A percentile compares a stretch with the other conserved stretches of the same genome.
These are phyloP conservation scores for Lacerta bilineata DNA, from an alignment of 2,797 vertebrate genomes.

Conservation along the genomic window DNA sequence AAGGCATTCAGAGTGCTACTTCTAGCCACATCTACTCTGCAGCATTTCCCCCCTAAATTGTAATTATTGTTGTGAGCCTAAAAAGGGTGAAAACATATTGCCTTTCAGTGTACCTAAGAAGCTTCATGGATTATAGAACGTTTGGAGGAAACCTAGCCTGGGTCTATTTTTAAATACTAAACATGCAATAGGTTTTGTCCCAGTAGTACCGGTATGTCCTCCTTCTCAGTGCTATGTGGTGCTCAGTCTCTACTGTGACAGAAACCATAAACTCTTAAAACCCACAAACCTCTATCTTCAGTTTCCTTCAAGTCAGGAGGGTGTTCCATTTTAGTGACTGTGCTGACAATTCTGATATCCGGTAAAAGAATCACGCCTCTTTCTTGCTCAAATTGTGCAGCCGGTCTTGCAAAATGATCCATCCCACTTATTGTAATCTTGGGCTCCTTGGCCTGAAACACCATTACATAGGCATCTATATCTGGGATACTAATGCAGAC, in stretches of 20 bases:
- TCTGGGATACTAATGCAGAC: constrained; percentile 93
- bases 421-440: constrained; percentile 92
- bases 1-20: background rate
- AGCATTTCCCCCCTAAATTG: background rate
- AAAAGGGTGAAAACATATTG: background rate
- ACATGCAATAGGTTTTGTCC: background rate
- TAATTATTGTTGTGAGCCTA: background rate
- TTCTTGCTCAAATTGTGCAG: constrained; percentile 83
- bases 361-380: constrained; percentile 88
- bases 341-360: constrained; percentile 93
- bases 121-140: background rate
- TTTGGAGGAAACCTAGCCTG: background rate
- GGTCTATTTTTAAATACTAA: background rate
- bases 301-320: constrained; percentile 65
- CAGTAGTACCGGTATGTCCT: background rate
- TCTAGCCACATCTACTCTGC: background rate
- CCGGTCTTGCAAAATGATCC: constrained; percentile 88
- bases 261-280: constrained; percentile 18
- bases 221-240: background rate
- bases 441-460: constrained; percentile 93
- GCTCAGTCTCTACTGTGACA: background rate
- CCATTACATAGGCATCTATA: constrained; percentile 92
- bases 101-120: background rate
- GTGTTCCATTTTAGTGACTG: constrained; percentile 85
- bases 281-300: constrained; percentile 78